These are phyloP conservation scores for Puntigrus tetrazona DNA, from an alignment of 2,113 vertebrate genomes.

Conservation along the genomic window DNA sequence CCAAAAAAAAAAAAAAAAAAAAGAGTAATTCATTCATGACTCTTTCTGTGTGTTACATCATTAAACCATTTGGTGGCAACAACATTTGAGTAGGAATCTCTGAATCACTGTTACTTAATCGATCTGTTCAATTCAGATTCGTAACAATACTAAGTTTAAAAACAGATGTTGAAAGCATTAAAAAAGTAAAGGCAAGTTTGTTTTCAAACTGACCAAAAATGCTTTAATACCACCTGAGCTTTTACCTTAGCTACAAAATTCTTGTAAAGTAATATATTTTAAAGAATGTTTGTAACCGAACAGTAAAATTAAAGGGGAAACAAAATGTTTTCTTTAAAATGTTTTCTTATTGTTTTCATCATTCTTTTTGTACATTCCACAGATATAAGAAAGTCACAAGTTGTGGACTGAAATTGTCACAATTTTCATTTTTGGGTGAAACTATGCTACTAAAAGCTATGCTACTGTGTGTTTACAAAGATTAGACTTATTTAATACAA, in stretches of 20 bases:
- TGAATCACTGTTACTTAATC: neutral
- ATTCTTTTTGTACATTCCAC: neutral
- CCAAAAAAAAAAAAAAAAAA: neutral
- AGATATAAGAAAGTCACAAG: neutral
- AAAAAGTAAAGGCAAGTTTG: neutral
- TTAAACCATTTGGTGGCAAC: neutral
- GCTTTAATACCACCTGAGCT: neutral
- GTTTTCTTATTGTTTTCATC: neutral
- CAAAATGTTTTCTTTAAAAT: neutral
- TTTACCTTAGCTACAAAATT: neutral
- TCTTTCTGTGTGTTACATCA: neutral
- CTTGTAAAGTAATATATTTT: too few species aligned
- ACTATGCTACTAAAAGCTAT: neutral
- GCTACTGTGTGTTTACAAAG: neutral
- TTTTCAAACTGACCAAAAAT: neutral
- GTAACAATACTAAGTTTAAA: neutral
- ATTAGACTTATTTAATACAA: neutral
- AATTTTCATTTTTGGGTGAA: neutral
- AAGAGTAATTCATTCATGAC: neutral
- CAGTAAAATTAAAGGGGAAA: neutral
- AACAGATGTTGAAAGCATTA: neutral
- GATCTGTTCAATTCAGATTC: neutral
- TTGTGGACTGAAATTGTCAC: neutral
- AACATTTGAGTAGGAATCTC: neutral
- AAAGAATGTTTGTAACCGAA: too few species aligned